A percentile compares a stretch with the other conserved stretches of the same genome.
Evolutionary conservation across 2,113 vertebrate species (phyloP).

Genomic region (Daubentonia madagascariensis): DNA sequence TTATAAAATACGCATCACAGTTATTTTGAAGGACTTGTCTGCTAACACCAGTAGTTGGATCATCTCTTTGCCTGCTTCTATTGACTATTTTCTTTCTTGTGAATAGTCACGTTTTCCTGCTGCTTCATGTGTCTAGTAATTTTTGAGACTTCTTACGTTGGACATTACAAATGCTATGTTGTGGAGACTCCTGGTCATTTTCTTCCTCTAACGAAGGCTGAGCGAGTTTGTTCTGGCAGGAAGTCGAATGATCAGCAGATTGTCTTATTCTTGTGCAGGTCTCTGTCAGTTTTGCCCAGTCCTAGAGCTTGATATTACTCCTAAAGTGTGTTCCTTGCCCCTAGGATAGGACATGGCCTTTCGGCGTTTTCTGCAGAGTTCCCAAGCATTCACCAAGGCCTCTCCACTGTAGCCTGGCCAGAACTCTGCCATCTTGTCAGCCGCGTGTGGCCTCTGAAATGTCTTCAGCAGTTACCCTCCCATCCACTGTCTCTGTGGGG

Average conservation of each 20-base stretch:
- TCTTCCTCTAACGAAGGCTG: neutral
- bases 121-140: neutral
- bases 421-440: neutral
- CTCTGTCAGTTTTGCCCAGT: neutral
- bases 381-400: neutral
- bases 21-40: neutral
- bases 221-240: neutral
- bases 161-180: accelerated
- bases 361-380: neutral
- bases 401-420: neutral
- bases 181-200: neutral
- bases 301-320: neutral
- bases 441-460: no score
- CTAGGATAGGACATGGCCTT: no score
- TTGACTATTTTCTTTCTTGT: neutral
- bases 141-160: neutral
- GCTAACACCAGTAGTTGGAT: neutral
- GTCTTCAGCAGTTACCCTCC: neutral
- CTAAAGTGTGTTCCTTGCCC: neutral
- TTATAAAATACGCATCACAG: neutral
- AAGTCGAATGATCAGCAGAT: neutral
- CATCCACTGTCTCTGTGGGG: neutral
- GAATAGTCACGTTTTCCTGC: neutral
- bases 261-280: no score
- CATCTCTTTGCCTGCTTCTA: neutral